phyloP scores from a whole-genome alignment of 2,113 vertebrate genomes.

The Cyprinodon tularosa region DNA sequence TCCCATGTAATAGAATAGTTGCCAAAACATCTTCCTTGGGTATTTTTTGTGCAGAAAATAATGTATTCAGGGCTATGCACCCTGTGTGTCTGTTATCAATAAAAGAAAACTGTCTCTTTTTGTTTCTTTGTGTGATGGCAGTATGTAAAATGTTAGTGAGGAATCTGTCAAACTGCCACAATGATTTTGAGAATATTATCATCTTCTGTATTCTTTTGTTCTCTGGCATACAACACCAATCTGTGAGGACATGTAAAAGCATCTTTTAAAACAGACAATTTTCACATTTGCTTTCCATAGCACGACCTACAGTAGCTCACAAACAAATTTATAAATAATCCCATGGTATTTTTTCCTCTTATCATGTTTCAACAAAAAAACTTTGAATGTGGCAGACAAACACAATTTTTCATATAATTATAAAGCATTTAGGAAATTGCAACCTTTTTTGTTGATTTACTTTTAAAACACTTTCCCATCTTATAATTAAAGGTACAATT shows the following conservation, averaged over 20 bases:
- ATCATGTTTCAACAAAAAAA: not conserved
- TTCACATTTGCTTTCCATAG: not conserved
- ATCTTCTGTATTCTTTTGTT: not conserved
- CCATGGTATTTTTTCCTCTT: not conserved
- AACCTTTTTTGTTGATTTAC: too few species aligned
- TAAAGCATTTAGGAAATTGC: not conserved
- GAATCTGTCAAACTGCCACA: not conserved
- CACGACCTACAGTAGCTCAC: not conserved
- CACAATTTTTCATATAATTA: not conserved
- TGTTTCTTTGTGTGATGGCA: not conserved
- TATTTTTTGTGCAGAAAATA: not conserved
- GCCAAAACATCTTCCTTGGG: not conserved
- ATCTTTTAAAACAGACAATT: not conserved
- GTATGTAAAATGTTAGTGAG: not conserved
- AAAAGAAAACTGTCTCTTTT: not conserved
- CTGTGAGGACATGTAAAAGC: not conserved
- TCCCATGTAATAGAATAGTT: not conserved
- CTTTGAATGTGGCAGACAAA: too few species aligned
- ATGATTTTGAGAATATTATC: not conserved
- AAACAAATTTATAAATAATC: not conserved
- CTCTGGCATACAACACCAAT: not conserved
- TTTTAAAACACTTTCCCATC: too few species aligned
- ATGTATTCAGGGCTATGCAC: not conserved
- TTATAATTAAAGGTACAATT: too few species aligned
- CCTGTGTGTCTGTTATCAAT: not conserved